Percentiles rank a stretch among this genome's conserved stretches.
These are phyloP conservation scores for Hozukius guyotensis DNA, from an alignment of 2,797 vertebrate genomes.

Conservation along the genomic window DNA sequence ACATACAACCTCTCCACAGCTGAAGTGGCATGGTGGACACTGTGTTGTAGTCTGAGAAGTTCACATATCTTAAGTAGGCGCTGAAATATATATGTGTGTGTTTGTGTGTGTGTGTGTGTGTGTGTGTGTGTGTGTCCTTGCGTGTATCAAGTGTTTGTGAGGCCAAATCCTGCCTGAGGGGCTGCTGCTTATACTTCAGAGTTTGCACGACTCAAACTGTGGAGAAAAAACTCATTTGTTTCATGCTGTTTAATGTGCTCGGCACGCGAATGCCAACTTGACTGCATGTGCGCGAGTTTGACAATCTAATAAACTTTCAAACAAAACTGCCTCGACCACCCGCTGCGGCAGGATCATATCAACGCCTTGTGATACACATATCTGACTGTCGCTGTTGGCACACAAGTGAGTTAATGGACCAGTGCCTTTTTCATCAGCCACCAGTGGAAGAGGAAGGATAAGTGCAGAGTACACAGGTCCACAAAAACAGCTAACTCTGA, in stretches of 20 bases:
- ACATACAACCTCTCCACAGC: conserved; percentile 28
- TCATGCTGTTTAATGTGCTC: conserved; percentile 60
- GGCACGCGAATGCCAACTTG: conserved; percentile 40
- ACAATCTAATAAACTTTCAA: conserved; percentile 49
- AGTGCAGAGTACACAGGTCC: not conserved
- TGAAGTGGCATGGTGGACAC: not conserved
- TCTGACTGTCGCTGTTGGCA: conserved; percentile 13
- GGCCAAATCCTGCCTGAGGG: conserved; percentile 17
- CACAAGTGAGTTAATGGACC: conserved; percentile 35
- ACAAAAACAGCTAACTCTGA: not conserved
- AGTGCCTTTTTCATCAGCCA: not conserved
- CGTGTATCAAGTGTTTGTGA: not conserved
- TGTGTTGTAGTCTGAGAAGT: conserved; percentile 8
- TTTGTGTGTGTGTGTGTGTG: no score
- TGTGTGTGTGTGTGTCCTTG: not conserved
- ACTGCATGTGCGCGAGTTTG: conserved; percentile 6
- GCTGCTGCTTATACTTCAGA: conserved; percentile 35
- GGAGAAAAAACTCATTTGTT: conserved; percentile 52
- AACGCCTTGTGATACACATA: conserved; percentile 4
- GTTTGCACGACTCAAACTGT: conserved; percentile 41
- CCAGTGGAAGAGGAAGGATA: conserved; percentile 10
- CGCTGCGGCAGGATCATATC: conserved; percentile 17
- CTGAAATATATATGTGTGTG: not conserved
- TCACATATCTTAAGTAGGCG: not conserved
- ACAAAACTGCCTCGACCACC: conserved; percentile 30